Conservation (phyloP, 1,140 invertebrate species). For the Listronotus oregonensis region DNA sequence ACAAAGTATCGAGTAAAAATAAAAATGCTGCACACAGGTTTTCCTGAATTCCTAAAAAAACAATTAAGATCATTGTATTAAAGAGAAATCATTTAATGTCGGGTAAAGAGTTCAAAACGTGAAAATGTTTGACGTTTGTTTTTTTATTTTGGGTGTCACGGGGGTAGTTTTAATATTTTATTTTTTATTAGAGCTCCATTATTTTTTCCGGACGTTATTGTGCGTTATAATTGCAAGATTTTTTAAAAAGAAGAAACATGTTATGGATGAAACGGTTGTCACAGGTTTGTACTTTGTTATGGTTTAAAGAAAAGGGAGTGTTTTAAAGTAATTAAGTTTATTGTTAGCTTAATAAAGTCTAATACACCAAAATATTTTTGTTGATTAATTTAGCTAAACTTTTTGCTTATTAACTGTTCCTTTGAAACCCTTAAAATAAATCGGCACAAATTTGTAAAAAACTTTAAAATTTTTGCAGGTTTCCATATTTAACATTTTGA, state of each 20-base stretch:
- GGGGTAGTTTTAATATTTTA: slow-evolving; percentile 62
- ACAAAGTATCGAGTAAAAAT: slow-evolving; percentile 4
- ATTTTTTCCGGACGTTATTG: slow-evolving; percentile 69
- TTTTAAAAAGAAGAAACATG: slow-evolving; percentile 66
- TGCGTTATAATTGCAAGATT: slow-evolving; percentile 66
- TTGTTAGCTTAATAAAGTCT: no score
- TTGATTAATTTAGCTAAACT: no score
- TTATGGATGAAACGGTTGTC: slow-evolving; percentile 68
- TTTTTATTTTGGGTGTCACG: slow-evolving; percentile 28
- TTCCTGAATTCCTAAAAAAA: not conserved
- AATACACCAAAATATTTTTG: no score
- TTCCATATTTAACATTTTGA: no score
- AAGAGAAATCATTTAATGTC: not conserved
- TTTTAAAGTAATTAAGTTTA: no score
- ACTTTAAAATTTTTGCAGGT: no score
- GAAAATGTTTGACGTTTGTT: slow-evolving; percentile 50
- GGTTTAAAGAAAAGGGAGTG: no score
- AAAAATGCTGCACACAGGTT: slow-evolving; percentile 20
- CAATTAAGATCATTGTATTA: no score
- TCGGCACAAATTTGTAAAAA: no score
- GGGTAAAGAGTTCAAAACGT: not conserved
- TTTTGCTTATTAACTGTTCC: no score
- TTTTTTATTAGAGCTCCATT: slow-evolving; percentile 67
- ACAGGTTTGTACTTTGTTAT: slow-evolving; percentile 60
- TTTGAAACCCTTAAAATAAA: no score